Evolutionary conservation across 2,888 invertebrate genomes (phyloP), one percentile per base, ranked within the genome.

Genomic region (Drosophila melanocephala): DNA sequence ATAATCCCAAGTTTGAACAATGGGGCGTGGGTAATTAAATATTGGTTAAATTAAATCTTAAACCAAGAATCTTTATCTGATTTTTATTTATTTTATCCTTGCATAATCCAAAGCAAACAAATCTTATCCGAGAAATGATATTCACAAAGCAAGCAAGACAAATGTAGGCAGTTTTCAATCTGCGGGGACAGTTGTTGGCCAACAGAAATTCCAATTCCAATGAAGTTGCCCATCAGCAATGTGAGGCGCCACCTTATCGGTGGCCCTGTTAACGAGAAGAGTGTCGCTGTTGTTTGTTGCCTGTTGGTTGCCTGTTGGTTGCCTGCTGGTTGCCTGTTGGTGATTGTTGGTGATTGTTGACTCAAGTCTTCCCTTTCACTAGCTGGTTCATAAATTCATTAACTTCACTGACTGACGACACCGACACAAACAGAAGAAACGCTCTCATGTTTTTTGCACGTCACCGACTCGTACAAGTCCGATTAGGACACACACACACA

Each of bases 311-410:
- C n/a, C n/a, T 42, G 33, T 39, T 39, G 39, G n/a, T 12, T 44
- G 12, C 5, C 19, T 19, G 19, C 5, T 39, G 39, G 19, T 19
- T 37, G 39, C 39, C 19, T 50, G 33, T 28, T 28, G 28, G 28
- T 28, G 28, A 28, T 28, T 28, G 59, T 47, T 65, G 58, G 22
- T 72, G 55, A 42, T 16, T 61, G 62, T 67, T 52, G 58, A 47
- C 56, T 28, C 50, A 33, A 26, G 47, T 52, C 52, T 52, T 70
- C 42, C 65, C 61, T 33, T 53, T 50, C 50, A 51, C 56, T 58
- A 42, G 63, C 37, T 72, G 57, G 56, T 67, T 69, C 72, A 91
- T 91, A 89, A 91, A 91, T 91, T 79, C 87, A 71, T 90, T 75
- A 87, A 68, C 37, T 90, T 30, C n/a, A n/a, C 52, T 79, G 67